Percentiles rank a stretch among this genome's conserved stretches.
Evolutionary conservation across 2,888 invertebrate genomes (phyloP).

Genomic region (Rosalia funebris): DNA sequence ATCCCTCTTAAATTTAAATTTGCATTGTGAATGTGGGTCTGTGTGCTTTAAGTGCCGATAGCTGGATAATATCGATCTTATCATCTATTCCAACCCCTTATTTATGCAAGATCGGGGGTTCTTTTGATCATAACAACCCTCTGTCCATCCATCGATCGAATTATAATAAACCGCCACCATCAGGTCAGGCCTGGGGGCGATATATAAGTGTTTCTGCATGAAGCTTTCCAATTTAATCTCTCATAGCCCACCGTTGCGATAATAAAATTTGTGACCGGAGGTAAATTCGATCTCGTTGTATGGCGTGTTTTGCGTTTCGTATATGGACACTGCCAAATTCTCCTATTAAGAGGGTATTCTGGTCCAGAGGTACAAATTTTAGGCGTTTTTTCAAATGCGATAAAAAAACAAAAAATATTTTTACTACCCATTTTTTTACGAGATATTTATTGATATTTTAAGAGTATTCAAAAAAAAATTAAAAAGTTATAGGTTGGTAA

Average conservation of each 20-base stretch:
- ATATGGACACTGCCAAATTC: too few relatives aligned
- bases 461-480: too few relatives aligned
- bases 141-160: constrained; percentile 31
- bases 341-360: too few relatives aligned
- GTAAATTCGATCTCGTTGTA: not conserved
- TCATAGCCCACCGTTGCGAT: constrained; percentile 23
- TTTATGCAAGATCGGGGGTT: constrained; percentile 37
- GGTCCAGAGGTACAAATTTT: too few relatives aligned
- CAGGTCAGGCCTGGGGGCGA: constrained; percentile 21
- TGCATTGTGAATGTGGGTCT: constrained; percentile 20
- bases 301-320: not conserved
- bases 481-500: too few relatives aligned
- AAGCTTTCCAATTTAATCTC: constrained; percentile 25
- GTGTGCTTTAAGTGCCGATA: constrained; percentile 18
- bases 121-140: constrained; percentile 30
- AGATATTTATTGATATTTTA: too few relatives aligned
- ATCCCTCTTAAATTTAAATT: too few relatives aligned
- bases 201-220: constrained; percentile 26
- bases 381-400: too few relatives aligned
- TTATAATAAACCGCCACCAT: constrained; percentile 30
- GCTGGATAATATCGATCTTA: constrained; percentile 31
- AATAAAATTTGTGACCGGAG: constrained; percentile 30
- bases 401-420: too few relatives aligned
- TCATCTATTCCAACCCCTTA: constrained; percentile 36
- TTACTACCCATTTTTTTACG: too few relatives aligned